Evolutionary conservation across 2,797 vertebrate species (phyloP).

Genomic region (Buphagus erythrorhynchus): DNA sequence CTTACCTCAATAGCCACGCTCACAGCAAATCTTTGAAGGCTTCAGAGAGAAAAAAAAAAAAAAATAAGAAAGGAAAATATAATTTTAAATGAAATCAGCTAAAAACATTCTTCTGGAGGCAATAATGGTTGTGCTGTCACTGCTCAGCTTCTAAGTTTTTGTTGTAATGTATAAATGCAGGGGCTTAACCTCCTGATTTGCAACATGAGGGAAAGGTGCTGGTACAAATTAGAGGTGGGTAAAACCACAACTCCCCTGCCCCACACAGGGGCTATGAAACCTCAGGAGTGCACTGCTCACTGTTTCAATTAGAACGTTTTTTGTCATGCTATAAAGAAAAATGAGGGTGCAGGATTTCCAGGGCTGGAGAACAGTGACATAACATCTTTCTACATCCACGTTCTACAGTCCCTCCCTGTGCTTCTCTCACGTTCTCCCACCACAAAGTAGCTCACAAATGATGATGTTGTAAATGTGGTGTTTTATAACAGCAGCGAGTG

Average conservation of each 20-base stretch:
- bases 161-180: not conserved
- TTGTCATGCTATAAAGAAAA: not conserved
- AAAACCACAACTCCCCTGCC: not conserved
- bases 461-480: constrained; percentile 58
- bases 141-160: not conserved
- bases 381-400: not conserved
- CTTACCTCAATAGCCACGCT: not conserved
- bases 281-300: not conserved
- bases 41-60: not conserved
- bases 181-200: not conserved
- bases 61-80: not conserved
- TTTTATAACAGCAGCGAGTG: constrained; percentile 62
- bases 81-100: not conserved
- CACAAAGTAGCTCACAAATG: constrained; percentile 48
- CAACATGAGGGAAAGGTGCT: not conserved
- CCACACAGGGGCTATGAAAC: not conserved
- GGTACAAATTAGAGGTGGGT: not conserved
- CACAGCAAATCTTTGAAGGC: not conserved
- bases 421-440: constrained; percentile 54
- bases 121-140: not conserved
- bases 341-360: not conserved
- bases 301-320: rapidly evolving
- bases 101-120: not conserved
- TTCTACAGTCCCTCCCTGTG: constrained; percentile 11
- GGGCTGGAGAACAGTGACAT: not conserved